Base-by-base conservation (phyloP, 2,113 vertebrate species). In the Callipepla californica region DNA sequence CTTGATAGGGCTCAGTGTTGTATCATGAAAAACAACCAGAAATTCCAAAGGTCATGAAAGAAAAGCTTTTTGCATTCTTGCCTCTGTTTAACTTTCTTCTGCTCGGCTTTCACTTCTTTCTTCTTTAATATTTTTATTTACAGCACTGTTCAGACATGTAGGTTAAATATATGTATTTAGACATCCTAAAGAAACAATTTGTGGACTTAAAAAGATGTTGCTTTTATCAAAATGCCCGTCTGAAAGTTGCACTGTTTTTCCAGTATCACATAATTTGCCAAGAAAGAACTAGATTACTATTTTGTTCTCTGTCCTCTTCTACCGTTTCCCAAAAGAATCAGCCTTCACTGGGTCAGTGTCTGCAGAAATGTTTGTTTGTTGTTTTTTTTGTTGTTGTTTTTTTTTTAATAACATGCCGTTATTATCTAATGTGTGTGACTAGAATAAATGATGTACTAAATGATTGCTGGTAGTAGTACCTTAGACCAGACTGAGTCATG, bases 11-110 rank as follows among this genome's bases (percentile, higher is more conserved):
- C 69, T 80, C 44, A 81, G 38, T 53, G 32, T 36, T 79, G 34
- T 66, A 61, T 77, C 90, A 83, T 62, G 53, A 65, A 87, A 87
- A 79, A 4, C 74, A 87, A 92, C 30, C 36, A 85, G 32, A 92
- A 93, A 94, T 83, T 89, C 22, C 65, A 87, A 85, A 85, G 53
- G 40, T 65, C 13, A 28, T 72, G 45, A 26, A 81, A 79, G 26
- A 90, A 40, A 74, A 19, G 6, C 48, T 90, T 5, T 28, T 79
- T 75, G 53, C n/a, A 53, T 79, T 79, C 38, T 53, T 89, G 53
- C 12, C 36, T 85, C 26, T 68, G 12, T 57, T 89, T 88, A 79
- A 44, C 12, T 88, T 78, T 90, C 65, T 78, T 79, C 13, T 19
- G 57, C 8, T 7, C 8, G 9, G 11, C 5, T 47, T 91, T 74